A percentile compares a stretch with the other conserved stretches of the same genome.
Conservation (phyloP, 1,140 invertebrate genomes). For the Drosophila yakuba region DNA sequence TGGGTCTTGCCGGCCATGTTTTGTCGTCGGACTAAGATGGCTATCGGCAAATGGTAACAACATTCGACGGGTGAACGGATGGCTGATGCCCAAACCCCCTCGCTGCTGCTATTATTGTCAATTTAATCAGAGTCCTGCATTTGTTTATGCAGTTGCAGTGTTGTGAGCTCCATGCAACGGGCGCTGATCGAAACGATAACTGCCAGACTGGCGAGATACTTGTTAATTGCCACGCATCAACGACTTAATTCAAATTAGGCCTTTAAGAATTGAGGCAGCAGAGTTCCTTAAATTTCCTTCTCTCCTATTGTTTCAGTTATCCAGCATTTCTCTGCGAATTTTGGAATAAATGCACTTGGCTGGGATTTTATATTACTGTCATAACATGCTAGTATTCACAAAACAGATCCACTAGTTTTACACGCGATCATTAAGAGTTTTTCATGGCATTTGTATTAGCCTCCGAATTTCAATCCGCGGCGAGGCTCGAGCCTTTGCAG, state of each 20-base stretch:
- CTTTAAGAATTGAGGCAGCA: background rate
- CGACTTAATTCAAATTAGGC: background rate
- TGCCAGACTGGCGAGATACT: background rate
- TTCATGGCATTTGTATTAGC: constrained; percentile 40
- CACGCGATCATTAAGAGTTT: constrained; percentile 35
- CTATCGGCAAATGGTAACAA: constrained; percentile 70
- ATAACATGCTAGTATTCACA: constrained; percentile 11
- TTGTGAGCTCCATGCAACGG: background rate
- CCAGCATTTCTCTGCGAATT: background rate
- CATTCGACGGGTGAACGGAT: constrained; percentile 23
- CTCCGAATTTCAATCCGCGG: background rate
- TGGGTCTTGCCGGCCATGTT: constrained; percentile 43
- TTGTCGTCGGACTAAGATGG: constrained; percentile 61
- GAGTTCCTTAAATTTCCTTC: background rate
- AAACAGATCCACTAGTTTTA: constrained; percentile 38
- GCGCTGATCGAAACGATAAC: constrained; percentile 22
- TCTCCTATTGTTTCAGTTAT: background rate
- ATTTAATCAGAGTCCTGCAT: constrained; percentile 65
- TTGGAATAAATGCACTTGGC: background rate
- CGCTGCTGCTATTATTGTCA: constrained; percentile 41
- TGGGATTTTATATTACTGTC: constrained; percentile 7
- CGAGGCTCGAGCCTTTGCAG: constrained; percentile 5
- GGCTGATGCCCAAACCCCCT: constrained; percentile 47
- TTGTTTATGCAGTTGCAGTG: constrained; percentile 67
- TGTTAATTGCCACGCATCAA: constrained; percentile 3